These are phyloP conservation scores for Halcyon chelicuti DNA, from an alignment of 2,797 vertebrate species.

Conservation along the genomic window DNA sequence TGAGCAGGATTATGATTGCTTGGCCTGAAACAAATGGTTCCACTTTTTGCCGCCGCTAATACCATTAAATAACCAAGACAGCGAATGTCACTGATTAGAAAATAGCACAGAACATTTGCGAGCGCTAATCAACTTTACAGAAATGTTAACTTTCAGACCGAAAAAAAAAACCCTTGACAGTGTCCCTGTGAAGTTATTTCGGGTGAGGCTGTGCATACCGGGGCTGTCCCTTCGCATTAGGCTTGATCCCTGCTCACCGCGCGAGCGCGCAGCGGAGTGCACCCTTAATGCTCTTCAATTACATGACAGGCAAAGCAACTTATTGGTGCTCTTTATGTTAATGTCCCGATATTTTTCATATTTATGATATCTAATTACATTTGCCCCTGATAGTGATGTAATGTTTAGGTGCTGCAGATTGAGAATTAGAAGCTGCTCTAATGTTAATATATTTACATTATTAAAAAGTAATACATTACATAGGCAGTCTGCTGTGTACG, in stretches of 20 bases:
- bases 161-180: slow-evolving; percentile 35
- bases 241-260: slow-evolving; percentile 14
- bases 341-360: slow-evolving; percentile 69
- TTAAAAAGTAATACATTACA: slow-evolving; percentile 71
- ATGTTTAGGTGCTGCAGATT: slow-evolving; percentile 64
- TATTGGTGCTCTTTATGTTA: slow-evolving; percentile 54
- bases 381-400: slow-evolving; percentile 67
- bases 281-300: slow-evolving; percentile 60
- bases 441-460: slow-evolving; percentile 76
- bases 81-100: slow-evolving; percentile 22
- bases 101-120: not conserved
- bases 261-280: not conserved
- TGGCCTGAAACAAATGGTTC: slow-evolving; percentile 62
- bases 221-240: slow-evolving; percentile 52
- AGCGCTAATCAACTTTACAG: slow-evolving; percentile 36
- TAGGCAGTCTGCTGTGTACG: slow-evolving; percentile 33
- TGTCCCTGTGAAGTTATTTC: slow-evolving; percentile 56
- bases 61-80: slow-evolving; percentile 43
- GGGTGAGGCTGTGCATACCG: slow-evolving; percentile 33
- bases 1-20: slow-evolving; percentile 48
- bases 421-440: slow-evolving; percentile 63
- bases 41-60: slow-evolving; percentile 49
- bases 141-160: slow-evolving; percentile 47
- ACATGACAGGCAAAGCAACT: slow-evolving; percentile 61
- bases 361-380: slow-evolving; percentile 75